Conservation (phyloP, 2,113 vertebrate species). For the Gallinago media region DNA sequence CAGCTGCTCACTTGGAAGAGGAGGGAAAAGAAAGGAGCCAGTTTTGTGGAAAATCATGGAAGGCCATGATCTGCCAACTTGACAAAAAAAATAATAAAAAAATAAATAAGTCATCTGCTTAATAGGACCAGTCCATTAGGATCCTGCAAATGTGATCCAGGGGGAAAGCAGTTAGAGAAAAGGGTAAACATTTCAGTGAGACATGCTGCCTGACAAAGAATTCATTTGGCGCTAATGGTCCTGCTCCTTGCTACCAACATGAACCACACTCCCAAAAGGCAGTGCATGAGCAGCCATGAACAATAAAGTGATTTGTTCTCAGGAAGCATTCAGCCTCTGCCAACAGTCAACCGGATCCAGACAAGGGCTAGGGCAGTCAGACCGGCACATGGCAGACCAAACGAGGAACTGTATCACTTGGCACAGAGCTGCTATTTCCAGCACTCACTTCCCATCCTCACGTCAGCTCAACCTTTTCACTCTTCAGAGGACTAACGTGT, state of each 20-base stretch:
- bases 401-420: constrained; percentile 39
- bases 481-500: neutral
- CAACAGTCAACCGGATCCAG: constrained; percentile 46
- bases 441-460: constrained; percentile 33
- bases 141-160: neutral
- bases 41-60: constrained; percentile 15
- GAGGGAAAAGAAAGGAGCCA: neutral
- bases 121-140: neutral
- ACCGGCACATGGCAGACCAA: neutral
- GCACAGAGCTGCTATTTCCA: constrained; percentile 39
- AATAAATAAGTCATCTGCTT: neutral
- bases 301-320: constrained; percentile 63
- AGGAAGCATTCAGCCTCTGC: constrained; percentile 41
- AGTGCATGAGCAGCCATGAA: constrained; percentile 16
- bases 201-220: constrained; percentile 24
- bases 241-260: constrained; percentile 35
- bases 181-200: neutral
- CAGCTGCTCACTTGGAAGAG: neutral
- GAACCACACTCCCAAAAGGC: constrained; percentile 26
- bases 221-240: neutral
- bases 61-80: neutral
- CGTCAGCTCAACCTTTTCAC: neutral
- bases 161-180: neutral
- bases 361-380: neutral
- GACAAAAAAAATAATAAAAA: neutral